Conservation (phyloP, 2,113 vertebrate species). For the Cryptotis parvus region DNA sequence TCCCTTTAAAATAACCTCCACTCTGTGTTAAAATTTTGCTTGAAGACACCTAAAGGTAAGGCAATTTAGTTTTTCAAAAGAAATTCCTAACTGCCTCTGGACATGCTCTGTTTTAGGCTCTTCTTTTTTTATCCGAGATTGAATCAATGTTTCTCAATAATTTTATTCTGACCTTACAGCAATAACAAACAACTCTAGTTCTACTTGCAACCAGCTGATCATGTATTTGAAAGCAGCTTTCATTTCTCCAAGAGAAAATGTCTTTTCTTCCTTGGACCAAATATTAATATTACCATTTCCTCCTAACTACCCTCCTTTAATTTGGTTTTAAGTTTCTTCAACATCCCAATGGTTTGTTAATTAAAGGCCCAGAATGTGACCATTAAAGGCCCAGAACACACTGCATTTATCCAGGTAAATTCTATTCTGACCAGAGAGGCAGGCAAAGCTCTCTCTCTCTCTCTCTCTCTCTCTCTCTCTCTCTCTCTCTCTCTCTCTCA, state of each 20-base stretch:
- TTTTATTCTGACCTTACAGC: conserved; percentile 54
- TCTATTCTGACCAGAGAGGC: background rate
- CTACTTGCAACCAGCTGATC: conserved; percentile 47
- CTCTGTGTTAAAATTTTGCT: conserved; percentile 35
- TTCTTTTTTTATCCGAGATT: conserved; percentile 50
- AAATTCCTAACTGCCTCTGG: conserved; percentile 40
- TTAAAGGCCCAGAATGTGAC: background rate
- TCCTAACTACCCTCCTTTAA: conserved; percentile 8
- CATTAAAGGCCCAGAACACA: background rate
- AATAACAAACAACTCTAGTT: conserved; percentile 49
- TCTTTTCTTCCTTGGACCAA: conserved; percentile 65
- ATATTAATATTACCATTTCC: conserved; percentile 65
- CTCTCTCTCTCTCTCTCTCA: no score
- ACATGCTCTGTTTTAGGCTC: conserved; percentile 40
- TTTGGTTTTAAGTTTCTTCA: conserved; percentile 20
- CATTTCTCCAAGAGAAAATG: conserved; percentile 43
- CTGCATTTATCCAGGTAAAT: background rate
- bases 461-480: background rate
- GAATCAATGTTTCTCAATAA: conserved; percentile 37
- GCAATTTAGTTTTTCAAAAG: conserved; percentile 35
- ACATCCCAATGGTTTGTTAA: background rate
- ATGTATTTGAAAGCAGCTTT: conserved; percentile 60
- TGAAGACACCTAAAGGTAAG: conserved; percentile 29
- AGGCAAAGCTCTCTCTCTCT: background rate
- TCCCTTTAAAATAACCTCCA: background rate